These are phyloP conservation scores for Lemur catta DNA, from an alignment of 2,797 vertebrate genomes.

Conservation along the genomic window DNA sequence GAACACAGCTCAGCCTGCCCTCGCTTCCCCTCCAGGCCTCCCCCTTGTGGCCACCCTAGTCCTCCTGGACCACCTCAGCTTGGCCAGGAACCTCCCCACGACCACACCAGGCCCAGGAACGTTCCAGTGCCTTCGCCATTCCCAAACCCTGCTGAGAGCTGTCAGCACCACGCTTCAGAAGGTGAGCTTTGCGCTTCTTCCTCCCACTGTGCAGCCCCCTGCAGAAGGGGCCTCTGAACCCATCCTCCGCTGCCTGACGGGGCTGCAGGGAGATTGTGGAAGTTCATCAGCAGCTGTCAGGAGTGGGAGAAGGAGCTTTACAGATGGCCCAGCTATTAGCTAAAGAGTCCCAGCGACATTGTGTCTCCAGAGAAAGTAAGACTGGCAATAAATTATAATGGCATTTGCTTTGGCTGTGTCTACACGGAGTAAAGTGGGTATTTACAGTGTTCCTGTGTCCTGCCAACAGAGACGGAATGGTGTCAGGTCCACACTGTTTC, in stretches of 20 bases:
- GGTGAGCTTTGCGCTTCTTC: constrained; percentile 72
- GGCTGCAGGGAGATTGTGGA: not conserved
- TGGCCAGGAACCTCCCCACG: not conserved
- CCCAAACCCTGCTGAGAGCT: constrained; percentile 77
- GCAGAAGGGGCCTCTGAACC: not conserved
- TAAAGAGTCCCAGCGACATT: constrained; percentile 27
- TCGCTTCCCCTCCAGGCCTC: constrained; percentile 25
- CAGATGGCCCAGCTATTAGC: constrained; percentile 3
- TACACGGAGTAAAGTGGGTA: not conserved
- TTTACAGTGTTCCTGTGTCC: not conserved
- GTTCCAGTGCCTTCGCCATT: constrained; percentile 47
- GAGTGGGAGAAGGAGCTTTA: not conserved
- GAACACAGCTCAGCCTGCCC: not conserved
- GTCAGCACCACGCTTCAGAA: constrained; percentile 45
- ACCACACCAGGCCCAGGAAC: not conserved
- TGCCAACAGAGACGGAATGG: not conserved
- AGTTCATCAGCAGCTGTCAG: not conserved
- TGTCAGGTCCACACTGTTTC: not conserved
- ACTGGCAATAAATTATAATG: not conserved
- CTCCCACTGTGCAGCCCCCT: too few species aligned
- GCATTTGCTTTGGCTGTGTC: not conserved
- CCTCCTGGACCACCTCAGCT: not conserved
- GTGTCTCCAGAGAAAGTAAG: constrained; percentile 18
- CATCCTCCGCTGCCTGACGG: not conserved
- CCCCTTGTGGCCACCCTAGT: constrained; percentile 1